Percentiles rank a stretch among this genome's conserved stretches.
These are phyloP conservation scores for fruit fly (Drosophila melanogaster) DNA, from an alignment of 1,140 invertebrate species.

Conservation along the genomic window DNA sequence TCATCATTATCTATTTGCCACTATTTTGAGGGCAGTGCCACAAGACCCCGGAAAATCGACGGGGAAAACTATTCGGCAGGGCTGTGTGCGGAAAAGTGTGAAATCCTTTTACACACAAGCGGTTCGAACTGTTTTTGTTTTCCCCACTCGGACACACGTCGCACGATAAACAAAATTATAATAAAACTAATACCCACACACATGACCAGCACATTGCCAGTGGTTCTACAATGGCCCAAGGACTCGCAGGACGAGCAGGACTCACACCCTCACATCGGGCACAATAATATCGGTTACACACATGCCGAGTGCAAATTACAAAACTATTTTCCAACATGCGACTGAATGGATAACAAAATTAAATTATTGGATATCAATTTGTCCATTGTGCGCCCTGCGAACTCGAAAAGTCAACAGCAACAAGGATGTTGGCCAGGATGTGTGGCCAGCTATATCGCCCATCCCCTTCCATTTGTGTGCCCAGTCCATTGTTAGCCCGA, in stretches of 20 bases:
- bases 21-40: slow-evolving; percentile 53
- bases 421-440: slow-evolving; percentile 53
- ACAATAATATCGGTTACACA: slow-evolving; percentile 83
- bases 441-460: slow-evolving; percentile 10
- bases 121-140: slow-evolving; percentile 61
- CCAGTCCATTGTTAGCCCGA: slow-evolving; percentile 8
- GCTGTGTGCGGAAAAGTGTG: slow-evolving; percentile 59
- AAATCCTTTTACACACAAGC: slow-evolving; percentile 78
- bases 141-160: slow-evolving; percentile 44
- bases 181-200: slow-evolving; percentile 72
- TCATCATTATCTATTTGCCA: slow-evolving; percentile 73
- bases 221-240: slow-evolving; percentile 69
- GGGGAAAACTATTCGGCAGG: slow-evolving; percentile 37
- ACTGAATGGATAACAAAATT: slow-evolving; percentile 80
- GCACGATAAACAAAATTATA: slow-evolving; percentile 75
- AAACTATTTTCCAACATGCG: slow-evolving; percentile 80
- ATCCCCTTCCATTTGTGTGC: slow-evolving; percentile 35
- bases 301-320: slow-evolving; percentile 81
- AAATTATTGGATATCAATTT: slow-evolving; percentile 84
- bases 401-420: slow-evolving; percentile 83
- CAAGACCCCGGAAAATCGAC: slow-evolving; percentile 38
- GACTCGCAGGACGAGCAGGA: neutral
- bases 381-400: slow-evolving; percentile 70
- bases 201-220: slow-evolving; percentile 63
- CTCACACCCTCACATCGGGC: neutral